Base-by-base conservation (phyloP, 2,888 invertebrate species). In the Barypeithes pellucidus region DNA sequence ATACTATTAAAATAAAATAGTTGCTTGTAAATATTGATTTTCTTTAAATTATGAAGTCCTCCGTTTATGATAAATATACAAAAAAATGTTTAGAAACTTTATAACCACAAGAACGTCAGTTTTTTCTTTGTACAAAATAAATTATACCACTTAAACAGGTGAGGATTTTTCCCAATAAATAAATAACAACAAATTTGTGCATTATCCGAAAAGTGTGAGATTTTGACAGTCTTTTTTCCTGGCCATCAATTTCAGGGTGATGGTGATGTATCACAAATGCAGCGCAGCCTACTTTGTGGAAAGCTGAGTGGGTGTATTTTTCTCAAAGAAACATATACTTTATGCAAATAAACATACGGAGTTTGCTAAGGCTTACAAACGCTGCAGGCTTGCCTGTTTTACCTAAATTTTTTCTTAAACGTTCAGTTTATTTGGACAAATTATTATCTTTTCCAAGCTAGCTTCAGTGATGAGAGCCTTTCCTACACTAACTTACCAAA, bases 271-370 rank as follows among this genome's bases (percentile, higher is more conserved):
- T 84, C 77, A 78, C 75, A 73, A 74, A 76, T 77, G 78, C 78
- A 78, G 76, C 77, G 80, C 75, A 76, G 77, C 80, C 81, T 77
- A 80, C 80, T 81, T 82, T 80, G 81, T 79, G 81, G 81, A 80
- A 80, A 81, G 83, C 82, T 83, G 84, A 85, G 85, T 84, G 85
- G 84, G 83, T 85, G 82, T 84, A 85, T 85, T 85, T 85, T 84
- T 85, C 84, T 83, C 82, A 81, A 76, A 78, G 79, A 77, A 83
- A 83, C 81, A 81, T 82, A 81, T 82, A 81, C 76, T 77, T 82
- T 82, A 84, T 83, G 84, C 83, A 84, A 85, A 85, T 85, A 84
- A 84, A 84, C 84, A 82, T 84, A 83, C 81, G 83, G 78, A 52
- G 65, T 20, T 45, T 29, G 16, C 16, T 52, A 63, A 18, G 62